Evolutionary conservation across 1,140 invertebrate species (phyloP).

Genomic region (Proales similis): DNA sequence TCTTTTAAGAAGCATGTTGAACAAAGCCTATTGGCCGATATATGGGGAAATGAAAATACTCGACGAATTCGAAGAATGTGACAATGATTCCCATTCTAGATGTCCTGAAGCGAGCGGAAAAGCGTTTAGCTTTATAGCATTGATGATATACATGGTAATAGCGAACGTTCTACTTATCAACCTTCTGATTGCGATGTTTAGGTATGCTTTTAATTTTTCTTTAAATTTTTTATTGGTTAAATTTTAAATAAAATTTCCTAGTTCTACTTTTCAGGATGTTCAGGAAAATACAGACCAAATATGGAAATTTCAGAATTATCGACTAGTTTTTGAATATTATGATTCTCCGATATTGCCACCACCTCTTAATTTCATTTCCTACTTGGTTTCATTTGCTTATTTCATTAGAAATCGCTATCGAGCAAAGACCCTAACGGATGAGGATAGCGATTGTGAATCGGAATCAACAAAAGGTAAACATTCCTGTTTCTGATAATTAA

Average conservation of each 20-base stretch:
- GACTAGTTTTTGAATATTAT: constrained; percentile 36
- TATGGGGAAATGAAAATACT: constrained; percentile 48
- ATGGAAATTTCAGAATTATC: constrained; percentile 33
- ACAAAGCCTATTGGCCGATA: constrained; percentile 50
- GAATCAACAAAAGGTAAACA: neutral
- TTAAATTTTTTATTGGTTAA: neutral
- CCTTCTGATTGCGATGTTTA: constrained; percentile 52
- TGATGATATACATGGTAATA: constrained; percentile 46
- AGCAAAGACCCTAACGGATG: neutral
- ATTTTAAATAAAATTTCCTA: neutral
- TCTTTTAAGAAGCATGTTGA: constrained; percentile 45
- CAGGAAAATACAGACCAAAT: constrained; percentile 33
- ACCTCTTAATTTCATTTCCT: constrained; percentile 29
- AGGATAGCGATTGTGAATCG: neutral
- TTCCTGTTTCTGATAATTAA: neutral
- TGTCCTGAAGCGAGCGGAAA: constrained; percentile 39
- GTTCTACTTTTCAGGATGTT: constrained; percentile 34
- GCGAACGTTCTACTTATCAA: constrained; percentile 50
- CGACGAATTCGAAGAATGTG: constrained; percentile 46
- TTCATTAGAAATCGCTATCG: constrained; percentile 54
- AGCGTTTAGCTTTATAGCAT: constrained; percentile 42
- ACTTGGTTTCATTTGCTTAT: constrained; percentile 64
- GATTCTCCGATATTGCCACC: constrained; percentile 36
- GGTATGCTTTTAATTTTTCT: constrained; percentile 40
- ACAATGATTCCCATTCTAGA: neutral